Base-by-base conservation (phyloP, 2,888 invertebrate genomes). In the Glyphotaelius pellucidus region DNA sequence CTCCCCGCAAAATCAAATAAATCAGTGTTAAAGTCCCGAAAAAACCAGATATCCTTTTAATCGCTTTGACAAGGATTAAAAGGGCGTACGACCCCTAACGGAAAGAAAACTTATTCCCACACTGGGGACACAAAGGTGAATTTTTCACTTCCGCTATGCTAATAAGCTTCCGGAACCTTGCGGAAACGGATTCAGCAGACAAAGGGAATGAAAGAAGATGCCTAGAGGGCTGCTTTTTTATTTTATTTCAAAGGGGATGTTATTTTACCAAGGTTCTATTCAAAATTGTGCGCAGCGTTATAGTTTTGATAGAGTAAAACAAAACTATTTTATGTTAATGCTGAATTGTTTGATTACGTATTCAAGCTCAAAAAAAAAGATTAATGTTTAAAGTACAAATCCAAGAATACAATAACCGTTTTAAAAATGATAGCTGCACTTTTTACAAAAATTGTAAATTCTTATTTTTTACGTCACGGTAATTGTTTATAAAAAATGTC, bases 81-180 rank as follows among this genome's bases (percentile, higher is more conserved):
- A 42, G 47, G 30, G 86, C 42, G 42, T 25, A 42, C 30, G 42
- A 42, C 30, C 86, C 42, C 30, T 3, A 86, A 47, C 86, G 86
- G 86, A 86, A 42, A 85, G n/a, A n/a, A 47, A 86, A 86, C 86
- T 86, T 86, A 86, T 86, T 86, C 42, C 86, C 42, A 86, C 86
- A 42, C 86, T 86, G 86, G 86, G n/a, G 42, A 67, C 67, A 67
- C 67, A 67, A 67, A 67, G 86, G 38, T 42, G 86, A 86, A 42
- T 86, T 86, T 86, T 86, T 42, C 25, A 86, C 86, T 86, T 86
- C 86, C 86, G 42, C 31, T 86, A 86, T 86, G 86, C 86, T 86
- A 86, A 86, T 86, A 86, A 47, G 86, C 86, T 86, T 86, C 86
- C 86, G 86, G 86, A 38, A 25, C 35, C 85, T 30, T 42, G 30